Evolutionary conservation across 1,140 invertebrate genomes (phyloP), one percentile per base, ranked within the genome.

Genomic region (Varroa destructor): DNA sequence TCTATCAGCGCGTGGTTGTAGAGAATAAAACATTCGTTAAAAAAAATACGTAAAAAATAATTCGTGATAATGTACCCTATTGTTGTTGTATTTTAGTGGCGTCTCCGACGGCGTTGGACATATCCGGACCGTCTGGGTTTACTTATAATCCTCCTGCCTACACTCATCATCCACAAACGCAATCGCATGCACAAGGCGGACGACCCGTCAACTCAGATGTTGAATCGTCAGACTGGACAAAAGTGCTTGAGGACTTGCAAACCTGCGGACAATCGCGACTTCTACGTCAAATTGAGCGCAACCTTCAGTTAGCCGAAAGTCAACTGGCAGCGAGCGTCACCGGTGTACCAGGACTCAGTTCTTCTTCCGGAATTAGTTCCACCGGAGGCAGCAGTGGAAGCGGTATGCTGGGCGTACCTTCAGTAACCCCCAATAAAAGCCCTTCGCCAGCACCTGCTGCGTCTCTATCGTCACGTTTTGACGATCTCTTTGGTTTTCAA

Each of bases 161-260:
- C 37, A 67, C 61, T 40, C 61, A 67, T 46, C 40, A 67, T 40
- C 61, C 61, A 51, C 46, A 51, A 51, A 51, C 46, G 46, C 36
- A 42, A 61, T 61, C 57, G 42, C 57, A 61, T 5, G 6, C 57
- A 61, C 57, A 61, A 37, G 77, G 76, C 71, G 75, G 75, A 0
- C 75, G 76, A 25, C 78, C 76, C 67, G 75, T 75, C 73, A 74
- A 56, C 64, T 73, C 71, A 43, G 72, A 73, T 37, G 76, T 77
- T 55, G 76, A 75, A 56, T 76, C 74, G 56, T 75, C 75, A 1
- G 77, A 78, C 71, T 78, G 78, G 78, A 74, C 75, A 58, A 77
- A 78, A 74, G 77, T 77, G 71, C 74, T 78, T 42, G 77, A 78
- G 46, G 78, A 78, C 72, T 72, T 78, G 42, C 76, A 78, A 56